These are phyloP conservation scores for Siphlonurus alternatus DNA, from an alignment of 2,888 invertebrate genomes.

Conservation along the genomic window DNA sequence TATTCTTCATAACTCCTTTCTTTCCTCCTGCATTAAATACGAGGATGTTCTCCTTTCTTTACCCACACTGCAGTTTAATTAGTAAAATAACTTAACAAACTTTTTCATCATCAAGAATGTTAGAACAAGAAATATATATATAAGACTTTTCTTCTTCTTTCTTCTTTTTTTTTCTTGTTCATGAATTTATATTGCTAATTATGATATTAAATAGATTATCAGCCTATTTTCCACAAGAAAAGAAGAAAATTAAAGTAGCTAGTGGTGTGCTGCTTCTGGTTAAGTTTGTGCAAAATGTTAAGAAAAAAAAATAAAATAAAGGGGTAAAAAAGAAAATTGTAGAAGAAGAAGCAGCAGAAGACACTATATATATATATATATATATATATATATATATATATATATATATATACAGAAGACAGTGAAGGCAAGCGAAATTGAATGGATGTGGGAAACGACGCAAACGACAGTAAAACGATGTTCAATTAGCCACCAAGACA, in stretches of 20 bases:
- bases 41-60: too few relatives aligned
- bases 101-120: too few relatives aligned
- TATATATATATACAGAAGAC: background rate
- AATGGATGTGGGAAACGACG: background rate
- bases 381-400: too few relatives aligned
- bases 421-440: background rate
- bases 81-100: too few relatives aligned
- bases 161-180: background rate
- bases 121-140: too few relatives aligned
- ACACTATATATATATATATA: too few relatives aligned
- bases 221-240: background rate
- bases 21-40: too few relatives aligned
- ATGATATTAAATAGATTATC: background rate
- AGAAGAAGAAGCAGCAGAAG: too few relatives aligned
- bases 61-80: too few relatives aligned
- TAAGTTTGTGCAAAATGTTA: background rate
- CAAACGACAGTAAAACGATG: background rate
- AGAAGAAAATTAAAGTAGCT: too few relatives aligned
- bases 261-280: too few relatives aligned
- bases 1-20: too few relatives aligned
- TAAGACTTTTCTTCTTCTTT: background rate
- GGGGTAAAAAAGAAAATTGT: background rate
- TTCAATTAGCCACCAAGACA: background rate
- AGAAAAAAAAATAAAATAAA: background rate
- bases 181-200: background rate